phyloP scores from a whole-genome alignment of 1,140 invertebrate species.

The Zaprionus inermis region DNA sequence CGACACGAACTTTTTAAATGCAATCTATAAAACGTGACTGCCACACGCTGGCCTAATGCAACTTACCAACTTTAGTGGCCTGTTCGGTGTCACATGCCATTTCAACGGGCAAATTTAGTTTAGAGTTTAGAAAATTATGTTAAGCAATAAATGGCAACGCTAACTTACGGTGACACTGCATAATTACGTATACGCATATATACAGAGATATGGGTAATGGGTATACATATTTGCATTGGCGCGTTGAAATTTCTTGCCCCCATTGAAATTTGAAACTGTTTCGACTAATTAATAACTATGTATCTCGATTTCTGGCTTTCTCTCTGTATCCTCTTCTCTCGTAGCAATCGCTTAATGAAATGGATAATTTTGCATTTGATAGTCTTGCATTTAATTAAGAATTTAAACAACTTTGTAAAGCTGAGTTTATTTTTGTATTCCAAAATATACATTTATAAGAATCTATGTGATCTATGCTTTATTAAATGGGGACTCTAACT shows the following conservation, averaged over 20 bases:
- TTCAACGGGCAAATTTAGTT: background rate
- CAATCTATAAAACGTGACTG: background rate
- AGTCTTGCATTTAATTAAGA: no score
- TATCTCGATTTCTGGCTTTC: background rate
- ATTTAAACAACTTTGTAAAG: no score
- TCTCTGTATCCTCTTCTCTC: background rate
- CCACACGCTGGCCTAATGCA: background rate
- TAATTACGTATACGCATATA: background rate
- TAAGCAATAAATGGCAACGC: slow-evolving; percentile 5
- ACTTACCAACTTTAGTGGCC: slow-evolving; percentile 17
- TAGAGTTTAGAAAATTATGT: slow-evolving; percentile 23
- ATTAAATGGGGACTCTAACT: no score
- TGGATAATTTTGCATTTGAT: background rate
- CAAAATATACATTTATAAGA: no score
- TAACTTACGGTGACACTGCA: slow-evolving; percentile 7
- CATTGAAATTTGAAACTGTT: slow-evolving; percentile 16
- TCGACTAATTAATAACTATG: slow-evolving; percentile 12
- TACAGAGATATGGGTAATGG: background rate
- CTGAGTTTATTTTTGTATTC: no score
- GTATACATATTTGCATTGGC: background rate
- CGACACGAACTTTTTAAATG: background rate
- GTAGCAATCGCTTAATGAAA: background rate
- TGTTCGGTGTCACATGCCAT: slow-evolving; percentile 8
- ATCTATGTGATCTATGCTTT: no score
- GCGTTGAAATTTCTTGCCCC: background rate